Percentiles rank a stretch among this genome's conserved stretches.
Conservation (phyloP, 2,113 vertebrate genomes). For the Phalacrocorax pelagicus region DNA sequence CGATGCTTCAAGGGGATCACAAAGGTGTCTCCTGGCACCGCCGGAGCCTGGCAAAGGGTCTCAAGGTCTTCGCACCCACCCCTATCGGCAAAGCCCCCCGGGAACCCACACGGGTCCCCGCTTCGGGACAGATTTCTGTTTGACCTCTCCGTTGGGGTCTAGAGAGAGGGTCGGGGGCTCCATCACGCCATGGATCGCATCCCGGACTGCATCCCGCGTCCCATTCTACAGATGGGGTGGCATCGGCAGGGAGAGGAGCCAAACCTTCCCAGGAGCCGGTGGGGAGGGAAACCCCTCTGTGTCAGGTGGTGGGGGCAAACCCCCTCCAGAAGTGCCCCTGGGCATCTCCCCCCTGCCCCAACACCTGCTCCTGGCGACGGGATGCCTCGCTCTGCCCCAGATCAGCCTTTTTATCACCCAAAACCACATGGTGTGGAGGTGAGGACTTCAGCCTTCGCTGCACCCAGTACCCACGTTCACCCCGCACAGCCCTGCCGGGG, state of each 20-base stretch:
- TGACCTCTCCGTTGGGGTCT: too few species aligned
- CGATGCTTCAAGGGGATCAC: not conserved
- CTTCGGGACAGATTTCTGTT: not conserved
- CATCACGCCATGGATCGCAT: fast-evolving
- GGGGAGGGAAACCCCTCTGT: not conserved
- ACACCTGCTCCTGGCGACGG: fast-evolving
- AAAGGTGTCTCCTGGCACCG: not conserved
- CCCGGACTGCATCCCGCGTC: fast-evolving
- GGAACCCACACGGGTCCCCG: fast-evolving
- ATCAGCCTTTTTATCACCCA: not conserved
- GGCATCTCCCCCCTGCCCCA: not conserved
- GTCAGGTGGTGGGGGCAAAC: fast-evolving
- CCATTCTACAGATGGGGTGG: fast-evolving
- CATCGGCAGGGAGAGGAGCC: not conserved
- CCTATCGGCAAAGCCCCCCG: not conserved
- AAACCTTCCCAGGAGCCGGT: fast-evolving
- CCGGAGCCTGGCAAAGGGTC: not conserved
- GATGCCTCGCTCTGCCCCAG: not conserved
- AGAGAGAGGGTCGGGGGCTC: not conserved
- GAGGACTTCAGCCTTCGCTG: not conserved
- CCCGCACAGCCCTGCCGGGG: fast-evolving
- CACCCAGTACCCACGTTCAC: not conserved
- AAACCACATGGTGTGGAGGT: fast-evolving
- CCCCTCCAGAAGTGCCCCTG: not conserved
- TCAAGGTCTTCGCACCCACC: fast-evolving